These are phyloP conservation scores for Leucopternis melanops DNA, from an alignment of 2,113 vertebrate genomes.

Conservation along the genomic window DNA sequence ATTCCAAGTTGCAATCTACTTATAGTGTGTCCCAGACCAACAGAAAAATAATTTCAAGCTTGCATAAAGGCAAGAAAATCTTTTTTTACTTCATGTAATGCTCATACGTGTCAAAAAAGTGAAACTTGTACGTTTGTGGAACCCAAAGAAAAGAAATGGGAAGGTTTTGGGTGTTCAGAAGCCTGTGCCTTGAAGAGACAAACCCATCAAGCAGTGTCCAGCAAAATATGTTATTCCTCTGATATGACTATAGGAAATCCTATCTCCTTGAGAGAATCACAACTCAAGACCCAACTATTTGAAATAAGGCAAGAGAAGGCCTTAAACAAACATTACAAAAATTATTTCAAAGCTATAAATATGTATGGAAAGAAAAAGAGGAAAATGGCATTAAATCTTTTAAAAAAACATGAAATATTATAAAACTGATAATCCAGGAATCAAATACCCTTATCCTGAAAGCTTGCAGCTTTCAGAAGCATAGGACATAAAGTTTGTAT, in stretches of 20 bases:
- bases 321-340: not conserved
- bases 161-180: not conserved
- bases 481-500: rapidly evolving
- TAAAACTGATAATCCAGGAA: not conserved
- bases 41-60: not conserved
- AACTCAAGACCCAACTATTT: not conserved
- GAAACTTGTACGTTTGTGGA: rapidly evolving
- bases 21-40: not conserved
- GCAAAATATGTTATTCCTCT: not conserved
- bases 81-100: not conserved
- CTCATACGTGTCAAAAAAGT: rapidly evolving
- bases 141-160: not conserved
- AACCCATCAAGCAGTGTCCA: not conserved
- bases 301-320: not conserved
- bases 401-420: not conserved
- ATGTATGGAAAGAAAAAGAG: not conserved
- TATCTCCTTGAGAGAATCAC: not conserved
- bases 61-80: not conserved
- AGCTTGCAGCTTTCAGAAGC: not conserved
- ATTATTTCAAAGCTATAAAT: not conserved
- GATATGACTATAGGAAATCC: not conserved
- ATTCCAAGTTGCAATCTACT: not conserved
- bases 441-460: not conserved
- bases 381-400: not conserved
- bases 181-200: not conserved